Evolutionary conservation across 2,888 invertebrate species (phyloP).

Genomic region (Stramonita haemastoma): DNA sequence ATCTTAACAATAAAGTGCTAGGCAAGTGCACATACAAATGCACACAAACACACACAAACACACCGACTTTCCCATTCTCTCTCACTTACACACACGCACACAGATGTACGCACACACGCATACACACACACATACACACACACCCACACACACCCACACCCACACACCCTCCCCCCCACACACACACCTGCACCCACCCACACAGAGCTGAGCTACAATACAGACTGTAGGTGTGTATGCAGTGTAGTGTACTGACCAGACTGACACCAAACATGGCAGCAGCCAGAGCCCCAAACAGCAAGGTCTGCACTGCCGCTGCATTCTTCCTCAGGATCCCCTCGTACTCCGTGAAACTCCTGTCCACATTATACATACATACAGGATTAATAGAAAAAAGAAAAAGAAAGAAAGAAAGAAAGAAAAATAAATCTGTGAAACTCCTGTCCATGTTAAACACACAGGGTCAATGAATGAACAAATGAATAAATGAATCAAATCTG

Average conservation of each 20-base stretch:
- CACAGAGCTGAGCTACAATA: too few relatives aligned
- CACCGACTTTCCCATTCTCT: background rate
- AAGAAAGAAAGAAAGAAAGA: too few relatives aligned
- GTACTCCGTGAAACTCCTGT: constrained; percentile 57
- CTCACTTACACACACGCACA: background rate
- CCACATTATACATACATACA: too few relatives aligned
- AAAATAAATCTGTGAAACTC: too few relatives aligned
- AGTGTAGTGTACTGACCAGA: constrained; percentile 81
- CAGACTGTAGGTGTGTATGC: too few relatives aligned
- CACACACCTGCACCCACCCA: background rate
- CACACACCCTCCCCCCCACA: background rate
- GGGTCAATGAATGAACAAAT: too few relatives aligned
- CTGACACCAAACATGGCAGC: constrained; percentile 82
- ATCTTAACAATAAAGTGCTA: too few relatives aligned
- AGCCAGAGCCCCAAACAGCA: constrained; percentile 77
- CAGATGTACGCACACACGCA: background rate
- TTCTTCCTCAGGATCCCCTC: constrained; percentile 68
- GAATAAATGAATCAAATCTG: too few relatives aligned
- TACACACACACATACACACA: background rate
- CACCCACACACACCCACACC: background rate
- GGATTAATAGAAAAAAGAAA: too few relatives aligned
- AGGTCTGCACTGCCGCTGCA: constrained; percentile 59
- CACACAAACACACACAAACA: background rate
- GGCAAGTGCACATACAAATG: too few relatives aligned
- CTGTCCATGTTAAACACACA: too few relatives aligned